Percentiles rank a stretch among this genome's conserved stretches.
These are phyloP conservation scores for Lasioglossum albipes DNA, from an alignment of 1,140 invertebrate species.

Conservation along the genomic window DNA sequence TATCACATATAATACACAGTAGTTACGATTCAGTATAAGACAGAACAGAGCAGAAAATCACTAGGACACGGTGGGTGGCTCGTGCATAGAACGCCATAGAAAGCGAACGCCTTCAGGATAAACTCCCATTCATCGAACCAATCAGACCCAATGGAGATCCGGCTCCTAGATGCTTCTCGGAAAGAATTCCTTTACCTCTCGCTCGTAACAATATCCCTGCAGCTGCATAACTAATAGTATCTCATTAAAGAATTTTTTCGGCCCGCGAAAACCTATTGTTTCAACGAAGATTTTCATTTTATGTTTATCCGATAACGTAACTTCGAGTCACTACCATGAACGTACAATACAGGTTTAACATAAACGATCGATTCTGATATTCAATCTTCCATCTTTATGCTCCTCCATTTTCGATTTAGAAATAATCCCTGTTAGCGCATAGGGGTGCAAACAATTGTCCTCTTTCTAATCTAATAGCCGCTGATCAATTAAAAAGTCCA, in stretches of 20 bases:
- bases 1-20: not conserved
- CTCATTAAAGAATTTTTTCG: not conserved
- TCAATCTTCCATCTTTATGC: no score
- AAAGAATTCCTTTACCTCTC: slow-evolving; percentile 10
- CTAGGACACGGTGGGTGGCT: slow-evolving; percentile 1
- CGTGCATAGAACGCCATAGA: not conserved
- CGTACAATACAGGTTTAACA: no score
- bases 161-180: slow-evolving; percentile 17
- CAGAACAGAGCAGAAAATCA: not conserved
- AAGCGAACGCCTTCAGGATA: slow-evolving; percentile 16
- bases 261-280: not conserved
- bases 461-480: no score
- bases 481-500: no score
- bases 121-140: slow-evolving; percentile 15
- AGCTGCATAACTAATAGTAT: slow-evolving; percentile 4
- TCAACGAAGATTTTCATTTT: not conserved
- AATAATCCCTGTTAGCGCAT: no score
- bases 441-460: no score
- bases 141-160: slow-evolving; percentile 15
- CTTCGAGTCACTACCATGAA: no score
- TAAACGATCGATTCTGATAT: no score
- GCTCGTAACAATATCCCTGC: not conserved
- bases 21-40: not conserved
- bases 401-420: no score
- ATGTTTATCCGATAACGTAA: no score